Conservation (phyloP, 1,140 invertebrate genomes). For the Caenorhabditis briggsae region DNA sequence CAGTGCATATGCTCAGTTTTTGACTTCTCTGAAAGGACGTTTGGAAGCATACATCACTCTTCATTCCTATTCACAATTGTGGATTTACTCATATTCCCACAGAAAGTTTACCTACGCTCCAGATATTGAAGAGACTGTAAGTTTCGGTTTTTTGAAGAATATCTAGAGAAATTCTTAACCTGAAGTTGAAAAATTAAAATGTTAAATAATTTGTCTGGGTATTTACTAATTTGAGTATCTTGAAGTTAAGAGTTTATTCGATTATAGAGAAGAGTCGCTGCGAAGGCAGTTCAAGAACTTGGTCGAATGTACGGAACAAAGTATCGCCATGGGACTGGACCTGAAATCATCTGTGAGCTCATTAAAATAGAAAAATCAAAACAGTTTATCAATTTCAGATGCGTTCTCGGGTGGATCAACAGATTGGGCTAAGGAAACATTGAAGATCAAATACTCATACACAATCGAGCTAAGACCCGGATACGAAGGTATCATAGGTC, state of each 20-base stretch:
- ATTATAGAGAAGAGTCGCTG: slow-evolving; percentile 65
- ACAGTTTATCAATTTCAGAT: slow-evolving; percentile 66
- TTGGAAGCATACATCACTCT: slow-evolving; percentile 66
- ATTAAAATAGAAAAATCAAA: background rate
- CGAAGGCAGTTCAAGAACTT: slow-evolving; percentile 71
- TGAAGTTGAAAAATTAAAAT: too few species aligned
- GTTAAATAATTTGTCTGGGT: too few species aligned
- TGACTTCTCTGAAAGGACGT: slow-evolving; percentile 57
- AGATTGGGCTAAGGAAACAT: slow-evolving; percentile 77
- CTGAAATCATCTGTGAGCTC: slow-evolving; percentile 75
- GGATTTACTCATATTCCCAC: slow-evolving; percentile 75
- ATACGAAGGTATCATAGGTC: slow-evolving; percentile 68
- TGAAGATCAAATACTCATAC: slow-evolving; percentile 77
- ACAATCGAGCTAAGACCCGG: slow-evolving; percentile 75
- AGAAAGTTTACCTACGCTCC: slow-evolving; percentile 70
- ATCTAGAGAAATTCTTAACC: too few species aligned
- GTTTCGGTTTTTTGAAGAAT: slow-evolving; percentile 5
- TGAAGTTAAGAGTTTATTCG: background rate
- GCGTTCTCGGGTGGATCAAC: slow-evolving; percentile 75
- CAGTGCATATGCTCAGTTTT: slow-evolving; percentile 60
- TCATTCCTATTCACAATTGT: slow-evolving; percentile 68
- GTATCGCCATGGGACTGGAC: slow-evolving; percentile 75
- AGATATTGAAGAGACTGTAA: slow-evolving; percentile 74
- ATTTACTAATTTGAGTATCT: too few species aligned
- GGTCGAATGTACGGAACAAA: slow-evolving; percentile 75